These are phyloP conservation scores for Stenurella melanura DNA, from an alignment of 2,888 invertebrate genomes.

Conservation along the genomic window DNA sequence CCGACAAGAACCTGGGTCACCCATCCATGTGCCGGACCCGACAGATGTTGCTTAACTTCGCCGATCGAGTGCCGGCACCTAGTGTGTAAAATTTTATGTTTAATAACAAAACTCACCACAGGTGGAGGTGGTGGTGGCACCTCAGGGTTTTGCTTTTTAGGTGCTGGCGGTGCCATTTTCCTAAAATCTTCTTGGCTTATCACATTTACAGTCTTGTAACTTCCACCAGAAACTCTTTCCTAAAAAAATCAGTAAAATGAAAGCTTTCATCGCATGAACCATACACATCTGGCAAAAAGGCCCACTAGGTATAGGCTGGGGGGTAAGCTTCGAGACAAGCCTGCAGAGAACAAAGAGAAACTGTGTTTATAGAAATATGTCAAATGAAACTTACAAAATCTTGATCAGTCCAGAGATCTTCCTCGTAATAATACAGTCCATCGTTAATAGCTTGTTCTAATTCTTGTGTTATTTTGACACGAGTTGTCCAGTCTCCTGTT, in stretches of 20 bases:
- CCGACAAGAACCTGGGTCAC: too few relatives aligned
- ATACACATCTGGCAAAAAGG: not conserved
- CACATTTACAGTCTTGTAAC: conserved; percentile 90
- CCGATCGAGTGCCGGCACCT: too few relatives aligned
- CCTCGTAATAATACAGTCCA: conserved; percentile 96
- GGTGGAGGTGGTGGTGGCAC: conserved; percentile 90
- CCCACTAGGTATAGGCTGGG: too few relatives aligned
- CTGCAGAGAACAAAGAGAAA: too few relatives aligned
- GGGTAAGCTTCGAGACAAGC: too few relatives aligned
- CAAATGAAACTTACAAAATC: conserved; percentile 57
- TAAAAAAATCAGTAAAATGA: conserved; percentile 57
- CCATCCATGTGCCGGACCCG: too few relatives aligned
- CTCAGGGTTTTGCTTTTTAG: conserved; percentile 82
- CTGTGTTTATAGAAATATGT: not conserved
- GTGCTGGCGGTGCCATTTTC: conserved; percentile 81
- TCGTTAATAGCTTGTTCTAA: conserved; percentile 96
- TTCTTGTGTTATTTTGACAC: conserved; percentile 96
- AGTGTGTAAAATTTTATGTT: not conserved
- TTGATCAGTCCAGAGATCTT: conserved; percentile 88
- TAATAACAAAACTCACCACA: conserved; percentile 49
- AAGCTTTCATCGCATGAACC: not conserved
- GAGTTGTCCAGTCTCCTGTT: conserved; percentile 90
- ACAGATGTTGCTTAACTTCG: too few relatives aligned
- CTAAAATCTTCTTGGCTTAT: conserved; percentile 93
- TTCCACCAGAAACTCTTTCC: conserved; percentile 75